Evolutionary conservation across 2,797 vertebrate species (phyloP).

Genomic region (Enteromius fasciolatus): DNA sequence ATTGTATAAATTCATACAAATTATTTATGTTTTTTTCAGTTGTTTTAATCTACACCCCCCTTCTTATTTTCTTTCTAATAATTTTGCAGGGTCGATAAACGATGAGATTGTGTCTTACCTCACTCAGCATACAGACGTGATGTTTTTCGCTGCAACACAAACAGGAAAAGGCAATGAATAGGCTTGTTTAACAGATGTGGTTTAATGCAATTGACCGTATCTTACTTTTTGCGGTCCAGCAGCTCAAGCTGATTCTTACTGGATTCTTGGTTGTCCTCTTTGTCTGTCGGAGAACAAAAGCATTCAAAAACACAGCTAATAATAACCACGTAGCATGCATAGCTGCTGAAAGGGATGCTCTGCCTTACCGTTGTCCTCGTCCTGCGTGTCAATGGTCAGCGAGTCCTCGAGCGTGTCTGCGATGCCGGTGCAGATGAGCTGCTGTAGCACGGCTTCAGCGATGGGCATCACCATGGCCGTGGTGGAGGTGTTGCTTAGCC

Average conservation of each 20-base stretch:
- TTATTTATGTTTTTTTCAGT: background rate
- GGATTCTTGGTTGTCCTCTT: conserved; percentile 67
- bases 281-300: conserved; percentile 62
- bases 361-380: conserved; percentile 69
- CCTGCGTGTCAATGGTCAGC: conserved; percentile 72
- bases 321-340: background rate
- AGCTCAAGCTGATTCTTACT: conserved; percentile 83
- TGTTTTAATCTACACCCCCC: background rate
- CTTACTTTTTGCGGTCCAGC: conserved; percentile 86
- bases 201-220: background rate
- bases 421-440: conserved; percentile 86
- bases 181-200: background rate
- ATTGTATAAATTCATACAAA: too few species aligned
- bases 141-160: conserved; percentile 60
- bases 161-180: conserved; percentile 14
- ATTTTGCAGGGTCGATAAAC: background rate
- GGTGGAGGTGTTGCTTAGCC: conserved; percentile 98
- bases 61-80: background rate
- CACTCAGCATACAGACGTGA: conserved; percentile 64
- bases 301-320: background rate
- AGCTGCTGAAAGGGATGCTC: background rate
- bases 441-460: conserved; percentile 93
- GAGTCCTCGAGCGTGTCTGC: conserved; percentile 79
- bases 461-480: conserved; percentile 99
- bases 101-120: conserved; percentile 65